These are phyloP conservation scores for Tarsius wallacei DNA, from an alignment of 2,797 vertebrate genomes.

Conservation along the genomic window DNA sequence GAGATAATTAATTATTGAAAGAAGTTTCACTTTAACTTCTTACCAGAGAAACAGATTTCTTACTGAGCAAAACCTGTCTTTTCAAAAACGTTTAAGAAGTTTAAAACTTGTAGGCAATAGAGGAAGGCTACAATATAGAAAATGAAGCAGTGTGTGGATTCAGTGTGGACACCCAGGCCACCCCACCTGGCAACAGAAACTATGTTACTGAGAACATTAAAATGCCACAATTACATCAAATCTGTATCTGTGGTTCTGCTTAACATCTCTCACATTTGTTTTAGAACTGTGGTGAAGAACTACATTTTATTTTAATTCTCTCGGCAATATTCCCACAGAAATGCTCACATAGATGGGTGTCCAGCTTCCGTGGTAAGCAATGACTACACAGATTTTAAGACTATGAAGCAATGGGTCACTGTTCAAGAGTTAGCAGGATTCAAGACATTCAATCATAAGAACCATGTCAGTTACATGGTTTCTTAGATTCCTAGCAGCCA, in stretches of 20 bases:
- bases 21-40: not conserved
- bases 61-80: not conserved
- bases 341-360: not conserved
- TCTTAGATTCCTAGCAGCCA: not conserved
- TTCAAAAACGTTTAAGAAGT: slow-evolving; percentile 5
- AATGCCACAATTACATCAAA: not conserved
- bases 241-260: not conserved
- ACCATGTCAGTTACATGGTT: not conserved
- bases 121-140: not conserved
- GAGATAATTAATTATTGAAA: slow-evolving; percentile 21
- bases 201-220: not conserved
- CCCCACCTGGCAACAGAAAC: not conserved
- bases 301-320: not conserved
- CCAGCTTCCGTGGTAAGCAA: not conserved
- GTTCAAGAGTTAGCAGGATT: not conserved
- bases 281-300: not conserved
- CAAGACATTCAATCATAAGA: not conserved
- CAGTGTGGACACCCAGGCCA: too few relatives aligned
- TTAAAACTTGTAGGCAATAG: not conserved
- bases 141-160: too few relatives aligned
- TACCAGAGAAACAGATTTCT: slow-evolving; percentile 15
- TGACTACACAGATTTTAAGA: not conserved
- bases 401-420: not conserved
- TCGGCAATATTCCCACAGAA: not conserved
- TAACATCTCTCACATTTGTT: not conserved